Evolutionary conservation across 2,888 invertebrate species (phyloP).

Genomic region (Mesodorylaimus sp.): DNA sequence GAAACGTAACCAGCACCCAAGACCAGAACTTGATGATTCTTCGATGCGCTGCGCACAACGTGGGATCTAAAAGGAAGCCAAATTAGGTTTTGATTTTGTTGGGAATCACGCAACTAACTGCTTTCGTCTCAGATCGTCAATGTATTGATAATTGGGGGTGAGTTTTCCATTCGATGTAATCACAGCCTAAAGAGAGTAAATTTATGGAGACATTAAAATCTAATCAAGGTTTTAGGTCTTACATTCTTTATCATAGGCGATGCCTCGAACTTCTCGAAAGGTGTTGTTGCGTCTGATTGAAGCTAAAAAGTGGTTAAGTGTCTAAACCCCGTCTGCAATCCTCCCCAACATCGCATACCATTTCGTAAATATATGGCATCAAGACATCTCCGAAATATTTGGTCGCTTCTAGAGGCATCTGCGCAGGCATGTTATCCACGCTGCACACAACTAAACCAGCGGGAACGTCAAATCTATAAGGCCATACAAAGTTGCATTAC

Average conservation of each 20-base stretch:
- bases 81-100: neutral
- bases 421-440: slow-evolving; percentile 98
- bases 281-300: neutral
- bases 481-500: neutral
- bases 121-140: slow-evolving; percentile 55
- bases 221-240: neutral
- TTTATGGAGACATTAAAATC: slow-evolving; percentile 12
- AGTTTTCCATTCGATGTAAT: slow-evolving; percentile 79
- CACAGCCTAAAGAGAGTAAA: slow-evolving; percentile 50
- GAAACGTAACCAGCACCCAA: slow-evolving; percentile 88
- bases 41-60: neutral
- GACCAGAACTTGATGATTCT: slow-evolving; percentile 49
- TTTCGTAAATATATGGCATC: slow-evolving; percentile 63
- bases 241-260: neutral
- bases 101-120: neutral
- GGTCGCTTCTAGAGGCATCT: slow-evolving; percentile 79
- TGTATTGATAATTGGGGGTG: slow-evolving; percentile 76
- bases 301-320: neutral
- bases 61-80: neutral
- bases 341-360: slow-evolving; percentile 36
- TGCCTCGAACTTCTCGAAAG: neutral
- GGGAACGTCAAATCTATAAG: neutral
- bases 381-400: slow-evolving; percentile 85
- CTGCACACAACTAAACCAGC: slow-evolving; percentile 84
- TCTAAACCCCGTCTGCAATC: too few relatives aligned